Conservation (phyloP, 92 coral and sea anemone genomes). For the Palythoa heliodiscus region DNA sequence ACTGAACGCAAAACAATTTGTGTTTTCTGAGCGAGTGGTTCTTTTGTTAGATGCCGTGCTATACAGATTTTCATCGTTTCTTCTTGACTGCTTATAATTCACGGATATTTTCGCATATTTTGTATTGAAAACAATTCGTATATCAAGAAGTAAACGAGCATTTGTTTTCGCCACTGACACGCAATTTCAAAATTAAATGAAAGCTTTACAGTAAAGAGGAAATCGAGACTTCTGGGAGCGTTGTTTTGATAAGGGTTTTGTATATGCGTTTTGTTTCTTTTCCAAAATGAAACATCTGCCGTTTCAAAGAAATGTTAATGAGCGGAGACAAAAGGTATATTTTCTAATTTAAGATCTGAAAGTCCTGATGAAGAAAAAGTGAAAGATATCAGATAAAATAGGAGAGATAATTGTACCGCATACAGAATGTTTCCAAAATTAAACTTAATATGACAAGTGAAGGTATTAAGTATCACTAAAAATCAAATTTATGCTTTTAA, state of each 20-base stretch:
- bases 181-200: conserved; percentile 5
- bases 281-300: conserved; percentile 31
- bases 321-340: conserved; percentile 6
- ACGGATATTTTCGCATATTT: background rate
- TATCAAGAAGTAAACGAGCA: background rate
- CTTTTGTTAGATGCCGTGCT: conserved; percentile 28
- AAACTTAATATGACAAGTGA: no score
- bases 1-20: background rate
- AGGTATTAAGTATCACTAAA: no score
- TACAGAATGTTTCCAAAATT: background rate
- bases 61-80: background rate
- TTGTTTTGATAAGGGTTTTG: conserved; percentile 10
- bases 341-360: background rate
- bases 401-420: background rate
- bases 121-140: background rate
- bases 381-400: background rate
- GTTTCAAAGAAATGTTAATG: conserved; percentile 7
- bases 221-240: conserved; percentile 10
- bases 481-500: no score
- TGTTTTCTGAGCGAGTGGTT: conserved; percentile 25
- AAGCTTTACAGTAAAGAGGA: background rate
- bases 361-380: conserved; percentile 32
- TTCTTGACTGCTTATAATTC: background rate
- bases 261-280: background rate
- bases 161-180: background rate